Conservation (phyloP, 2,797 vertebrate species). For the Urosaurus nigricauda region DNA sequence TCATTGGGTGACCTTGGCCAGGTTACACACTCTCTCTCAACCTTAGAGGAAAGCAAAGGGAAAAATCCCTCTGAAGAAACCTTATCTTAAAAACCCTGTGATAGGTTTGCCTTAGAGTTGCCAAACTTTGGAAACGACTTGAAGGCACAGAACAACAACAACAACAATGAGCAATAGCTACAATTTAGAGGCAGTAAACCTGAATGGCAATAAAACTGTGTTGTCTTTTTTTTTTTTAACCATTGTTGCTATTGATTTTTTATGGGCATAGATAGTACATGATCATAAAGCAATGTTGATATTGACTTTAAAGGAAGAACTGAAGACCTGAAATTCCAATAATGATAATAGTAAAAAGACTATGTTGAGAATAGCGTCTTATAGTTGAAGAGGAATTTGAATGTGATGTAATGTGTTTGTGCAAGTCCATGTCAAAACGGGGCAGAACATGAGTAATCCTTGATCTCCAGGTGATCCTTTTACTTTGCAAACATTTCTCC, state of each 20-base stretch:
- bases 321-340: neutral
- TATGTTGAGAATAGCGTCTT: neutral
- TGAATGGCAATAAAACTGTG: neutral
- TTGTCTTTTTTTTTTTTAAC: too few species aligned
- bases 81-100: too few species aligned
- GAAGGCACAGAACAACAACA: too few species aligned
- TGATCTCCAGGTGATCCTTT: conserved; percentile 9
- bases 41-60: too few species aligned
- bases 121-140: too few species aligned
- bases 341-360: too few species aligned
- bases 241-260: neutral
- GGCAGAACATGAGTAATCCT: neutral
- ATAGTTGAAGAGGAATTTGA: neutral
- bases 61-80: too few species aligned
- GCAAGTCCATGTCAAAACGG: neutral
- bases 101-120: too few species aligned
- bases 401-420: neutral
- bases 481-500: conserved; percentile 52
- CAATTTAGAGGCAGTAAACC: neutral
- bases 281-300: neutral
- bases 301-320: neutral
- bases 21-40: too few species aligned
- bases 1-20: too few species aligned
- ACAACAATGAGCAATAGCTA: neutral
- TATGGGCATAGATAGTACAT: neutral